Evolutionary conservation across 2,888 invertebrate genomes (phyloP).

Genomic region (Chrysolina americana): DNA sequence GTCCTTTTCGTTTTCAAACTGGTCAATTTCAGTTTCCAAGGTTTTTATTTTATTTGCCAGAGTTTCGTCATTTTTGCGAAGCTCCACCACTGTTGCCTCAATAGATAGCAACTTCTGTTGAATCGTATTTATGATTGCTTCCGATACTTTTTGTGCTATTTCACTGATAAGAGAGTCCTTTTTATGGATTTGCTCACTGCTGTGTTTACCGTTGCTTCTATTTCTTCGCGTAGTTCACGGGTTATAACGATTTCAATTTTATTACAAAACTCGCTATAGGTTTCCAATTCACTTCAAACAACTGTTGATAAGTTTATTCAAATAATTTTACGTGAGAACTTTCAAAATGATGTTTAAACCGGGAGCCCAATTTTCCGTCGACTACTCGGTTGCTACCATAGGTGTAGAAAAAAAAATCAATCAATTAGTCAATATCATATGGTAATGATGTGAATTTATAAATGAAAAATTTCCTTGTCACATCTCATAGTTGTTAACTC

Average conservation of each 20-base stretch:
- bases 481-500: too few species aligned
- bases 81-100: slow-evolving; percentile 12
- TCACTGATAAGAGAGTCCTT: slow-evolving; percentile 1
- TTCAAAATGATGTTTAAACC: too few species aligned
- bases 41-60: neutral
- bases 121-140: slow-evolving; percentile 9
- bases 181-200: slow-evolving; percentile 8
- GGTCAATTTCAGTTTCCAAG: neutral
- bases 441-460: too few species aligned
- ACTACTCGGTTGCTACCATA: too few species aligned
- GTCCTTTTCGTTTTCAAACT: neutral
- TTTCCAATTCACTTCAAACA: too few species aligned
- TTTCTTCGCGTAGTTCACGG: too few species aligned
- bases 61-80: neutral
- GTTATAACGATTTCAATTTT: neutral
- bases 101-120: neutral
- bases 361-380: too few species aligned
- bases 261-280: neutral
- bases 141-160: slow-evolving; percentile 7
- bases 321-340: too few species aligned
- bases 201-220: slow-evolving; percentile 1
- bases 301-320: too few species aligned
- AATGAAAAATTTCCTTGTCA: too few species aligned
- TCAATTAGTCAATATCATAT: too few species aligned
- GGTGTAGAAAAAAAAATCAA: too few species aligned